phyloP scores from a whole-genome alignment of 2,113 vertebrate genomes.

The Cyanoliseus patagonus region DNA sequence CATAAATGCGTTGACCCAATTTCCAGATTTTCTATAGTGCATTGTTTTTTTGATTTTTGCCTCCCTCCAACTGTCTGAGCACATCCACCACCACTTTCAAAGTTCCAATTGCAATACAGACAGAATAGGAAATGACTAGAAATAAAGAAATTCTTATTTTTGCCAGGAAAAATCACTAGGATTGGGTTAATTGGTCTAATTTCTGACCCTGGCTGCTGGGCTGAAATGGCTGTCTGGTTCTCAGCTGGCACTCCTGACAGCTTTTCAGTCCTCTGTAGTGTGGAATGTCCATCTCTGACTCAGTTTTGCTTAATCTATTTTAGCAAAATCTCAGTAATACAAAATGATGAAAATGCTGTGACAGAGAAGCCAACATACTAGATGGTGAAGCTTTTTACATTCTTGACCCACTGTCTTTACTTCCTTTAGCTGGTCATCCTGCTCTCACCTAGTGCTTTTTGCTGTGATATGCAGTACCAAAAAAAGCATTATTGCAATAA shows the following conservation, averaged over 20 bases:
- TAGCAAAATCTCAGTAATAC: neutral
- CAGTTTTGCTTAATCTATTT: neutral
- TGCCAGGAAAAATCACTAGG: neutral
- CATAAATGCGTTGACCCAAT: neutral
- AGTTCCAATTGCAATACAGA: neutral
- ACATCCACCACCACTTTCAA: neutral
- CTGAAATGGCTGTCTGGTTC: neutral
- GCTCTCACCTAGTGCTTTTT: neutral
- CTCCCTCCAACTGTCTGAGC: neutral
- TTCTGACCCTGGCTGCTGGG: neutral
- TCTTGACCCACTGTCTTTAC: neutral
- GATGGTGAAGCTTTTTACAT: neutral
- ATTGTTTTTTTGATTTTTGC: neutral
- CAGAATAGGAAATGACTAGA: neutral
- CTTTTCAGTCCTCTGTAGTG: neutral
- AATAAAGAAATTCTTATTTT: neutral
- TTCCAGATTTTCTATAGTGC: neutral
- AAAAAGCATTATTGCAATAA: neutral
- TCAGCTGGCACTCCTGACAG: neutral
- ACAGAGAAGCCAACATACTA: neutral
- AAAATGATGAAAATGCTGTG: neutral
- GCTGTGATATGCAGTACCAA: neutral
- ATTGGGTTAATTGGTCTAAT: neutral
- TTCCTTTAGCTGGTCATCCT: neutral
- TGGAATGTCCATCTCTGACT: neutral